These are phyloP conservation scores for Anguilla marmorata DNA, from an alignment of 2,797 vertebrate genomes.

Conservation along the genomic window DNA sequence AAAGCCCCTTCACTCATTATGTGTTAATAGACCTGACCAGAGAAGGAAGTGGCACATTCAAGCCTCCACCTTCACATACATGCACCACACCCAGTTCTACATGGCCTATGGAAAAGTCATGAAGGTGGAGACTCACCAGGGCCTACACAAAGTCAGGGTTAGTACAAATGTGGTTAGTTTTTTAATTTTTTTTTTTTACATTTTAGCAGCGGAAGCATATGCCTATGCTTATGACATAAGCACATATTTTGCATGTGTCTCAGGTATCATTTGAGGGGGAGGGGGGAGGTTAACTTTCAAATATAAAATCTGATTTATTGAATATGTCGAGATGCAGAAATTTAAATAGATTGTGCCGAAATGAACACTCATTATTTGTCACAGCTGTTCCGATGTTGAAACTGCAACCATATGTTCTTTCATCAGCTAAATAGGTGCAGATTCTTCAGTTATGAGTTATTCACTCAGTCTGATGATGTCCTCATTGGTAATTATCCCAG, in stretches of 20 bases:
- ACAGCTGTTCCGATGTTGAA: not conserved
- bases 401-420: not conserved
- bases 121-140: not conserved
- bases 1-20: not conserved
- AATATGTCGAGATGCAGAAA: no score
- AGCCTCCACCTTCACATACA: not conserved
- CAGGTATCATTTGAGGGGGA: no score
- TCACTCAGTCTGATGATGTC: not conserved
- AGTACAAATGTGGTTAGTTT: not conserved
- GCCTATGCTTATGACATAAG: no score
- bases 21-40: not conserved
- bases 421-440: not conserved
- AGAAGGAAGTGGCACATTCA: not conserved
- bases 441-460: not conserved
- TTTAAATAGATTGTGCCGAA: no score
- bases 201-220: not conserved
- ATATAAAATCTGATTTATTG: no score
- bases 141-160: not conserved
- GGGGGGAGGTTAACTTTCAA: no score
- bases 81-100: not conserved
- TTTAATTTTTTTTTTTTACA: not conserved
- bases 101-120: not conserved
- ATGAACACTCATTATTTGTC: not conserved
- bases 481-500: no score
- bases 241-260: no score